Evolutionary conservation across 2,888 invertebrate species (phyloP), one percentile per base, ranked within the genome.

Genomic region (Lasioglossum oenotherae): DNA sequence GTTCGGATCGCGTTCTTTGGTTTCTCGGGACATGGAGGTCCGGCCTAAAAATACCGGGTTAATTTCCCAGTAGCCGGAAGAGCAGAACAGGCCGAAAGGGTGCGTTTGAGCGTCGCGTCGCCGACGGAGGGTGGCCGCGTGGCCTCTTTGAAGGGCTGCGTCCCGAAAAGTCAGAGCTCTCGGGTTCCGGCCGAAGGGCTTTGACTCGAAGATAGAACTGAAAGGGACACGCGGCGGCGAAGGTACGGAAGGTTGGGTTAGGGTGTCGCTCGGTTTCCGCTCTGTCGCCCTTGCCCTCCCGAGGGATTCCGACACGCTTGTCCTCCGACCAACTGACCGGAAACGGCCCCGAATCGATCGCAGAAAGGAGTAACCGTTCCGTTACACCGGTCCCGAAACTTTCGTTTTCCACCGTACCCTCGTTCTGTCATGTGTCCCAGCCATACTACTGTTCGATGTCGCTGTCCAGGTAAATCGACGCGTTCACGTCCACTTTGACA

Each of bases 221-320:
- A 27, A 41, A 72, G 38, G 41, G 31, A 44, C 41, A 71, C 57
- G 74, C 71, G 41, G 41, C n/a, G 44, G 31, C 19, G 53, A 44
- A 27, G 44, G 72, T 16, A 2, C 27, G 72, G 27, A 8, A 6
- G 72, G 44, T 38, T n/a, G 44, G 44, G 44, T 44, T 31, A 46
- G 31, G 57, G 38, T 31, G 67, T 38, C n/a, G 64, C 80, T 81
- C 72, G 79, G 80, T 92, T 93, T 91, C 92, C 93, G 93, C 92
- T 93, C 90, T 91, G 93, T 92, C 93, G 94, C 93, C 92, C 92
- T 89, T 89, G 89, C 90, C 92, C 90, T 92, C 92, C 91, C 84
- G 80, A 12, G 91, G 91, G 92, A 93, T 92, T 92, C 88, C 88
- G 82, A 88, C 71, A 69, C 64, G 88, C 86, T 88, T 88, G 73